These are phyloP conservation scores for Syndactyla subalaris DNA, from an alignment of 2,797 vertebrate genomes.

Conservation along the genomic window DNA sequence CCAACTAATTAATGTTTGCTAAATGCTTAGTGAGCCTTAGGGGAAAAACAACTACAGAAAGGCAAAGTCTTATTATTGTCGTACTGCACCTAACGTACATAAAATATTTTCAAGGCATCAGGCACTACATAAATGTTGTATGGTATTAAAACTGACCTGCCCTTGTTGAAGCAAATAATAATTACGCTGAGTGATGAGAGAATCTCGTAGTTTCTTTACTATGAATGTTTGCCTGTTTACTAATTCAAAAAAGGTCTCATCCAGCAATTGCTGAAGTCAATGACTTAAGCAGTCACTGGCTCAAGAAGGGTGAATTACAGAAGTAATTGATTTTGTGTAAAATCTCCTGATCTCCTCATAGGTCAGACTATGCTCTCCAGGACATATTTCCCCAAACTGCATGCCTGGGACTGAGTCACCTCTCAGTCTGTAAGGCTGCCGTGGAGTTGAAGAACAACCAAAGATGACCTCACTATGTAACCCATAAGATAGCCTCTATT, in stretches of 20 bases:
- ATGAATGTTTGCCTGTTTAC: constrained; percentile 35
- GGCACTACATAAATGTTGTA: constrained; percentile 21
- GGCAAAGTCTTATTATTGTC: constrained; percentile 31
- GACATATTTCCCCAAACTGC: not conserved
- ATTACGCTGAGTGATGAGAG: constrained; percentile 19
- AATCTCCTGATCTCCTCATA: not conserved
- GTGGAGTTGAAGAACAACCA: not conserved
- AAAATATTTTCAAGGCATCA: constrained; percentile 42
- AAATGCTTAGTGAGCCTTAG: not conserved
- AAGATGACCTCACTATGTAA: not conserved
- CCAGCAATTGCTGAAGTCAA: not conserved
- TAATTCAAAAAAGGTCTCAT: constrained; percentile 38
- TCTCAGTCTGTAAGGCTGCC: not conserved
- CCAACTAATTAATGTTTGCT: constrained; percentile 65
- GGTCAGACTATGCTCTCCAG: not conserved
- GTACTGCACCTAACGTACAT: constrained; percentile 13
- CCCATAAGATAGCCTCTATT: not conserved
- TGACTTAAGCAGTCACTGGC: constrained; percentile 24
- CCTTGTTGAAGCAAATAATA: constrained; percentile 55
- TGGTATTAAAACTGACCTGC: constrained; percentile 54
- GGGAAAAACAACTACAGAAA: constrained; percentile 31
- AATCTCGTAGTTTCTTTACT: constrained; percentile 36
- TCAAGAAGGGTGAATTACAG: not conserved
- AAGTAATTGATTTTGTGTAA: constrained; percentile 24
- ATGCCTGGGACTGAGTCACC: not conserved